A percentile compares a stretch with the other conserved stretches of the same genome.
These are phyloP conservation scores for Chymomyza fuscimana DNA, from an alignment of 2,888 invertebrate species.

Conservation along the genomic window DNA sequence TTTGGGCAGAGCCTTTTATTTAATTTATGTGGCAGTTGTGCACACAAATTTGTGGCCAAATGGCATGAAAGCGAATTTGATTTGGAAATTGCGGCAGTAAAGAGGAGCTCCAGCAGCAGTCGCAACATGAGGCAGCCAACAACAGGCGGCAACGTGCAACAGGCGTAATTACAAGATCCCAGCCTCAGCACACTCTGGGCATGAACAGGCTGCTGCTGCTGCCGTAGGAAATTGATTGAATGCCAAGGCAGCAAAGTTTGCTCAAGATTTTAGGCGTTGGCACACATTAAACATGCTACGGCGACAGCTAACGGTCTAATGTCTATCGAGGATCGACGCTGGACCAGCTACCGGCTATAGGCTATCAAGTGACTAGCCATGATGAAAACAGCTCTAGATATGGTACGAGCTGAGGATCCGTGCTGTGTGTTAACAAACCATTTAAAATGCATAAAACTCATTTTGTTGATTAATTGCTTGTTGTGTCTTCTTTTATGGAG, in stretches of 20 bases:
- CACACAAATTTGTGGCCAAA: conserved; percentile 52
- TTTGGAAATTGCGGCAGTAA: conserved; percentile 49
- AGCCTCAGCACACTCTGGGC: too few species aligned
- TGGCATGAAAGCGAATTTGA: conserved; percentile 72
- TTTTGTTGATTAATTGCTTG: conserved; percentile 65
- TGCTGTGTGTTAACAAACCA: conserved; percentile 37
- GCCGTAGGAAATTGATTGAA: neutral
- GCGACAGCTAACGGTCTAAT: conserved; percentile 49
- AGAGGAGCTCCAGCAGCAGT: neutral
- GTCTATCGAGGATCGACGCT: neutral
- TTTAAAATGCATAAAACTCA: conserved; percentile 73
- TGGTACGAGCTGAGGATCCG: neutral
- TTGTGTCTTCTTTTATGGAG: neutral
- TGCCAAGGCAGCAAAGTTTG: neutral
- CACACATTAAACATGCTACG: neutral
- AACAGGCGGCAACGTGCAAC: neutral
- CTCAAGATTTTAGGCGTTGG: neutral
- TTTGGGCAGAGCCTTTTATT: conserved; percentile 55
- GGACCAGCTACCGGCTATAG: neutral
- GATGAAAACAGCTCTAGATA: neutral
- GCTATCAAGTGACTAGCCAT: neutral
- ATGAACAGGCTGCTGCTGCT: too few species aligned
- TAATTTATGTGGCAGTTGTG: conserved; percentile 65
- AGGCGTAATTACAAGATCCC: conserved; percentile 32
- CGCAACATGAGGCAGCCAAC: neutral